Evolutionary conservation across 2,797 vertebrate genomes (phyloP).

Genomic region (Danionella dracula): DNA sequence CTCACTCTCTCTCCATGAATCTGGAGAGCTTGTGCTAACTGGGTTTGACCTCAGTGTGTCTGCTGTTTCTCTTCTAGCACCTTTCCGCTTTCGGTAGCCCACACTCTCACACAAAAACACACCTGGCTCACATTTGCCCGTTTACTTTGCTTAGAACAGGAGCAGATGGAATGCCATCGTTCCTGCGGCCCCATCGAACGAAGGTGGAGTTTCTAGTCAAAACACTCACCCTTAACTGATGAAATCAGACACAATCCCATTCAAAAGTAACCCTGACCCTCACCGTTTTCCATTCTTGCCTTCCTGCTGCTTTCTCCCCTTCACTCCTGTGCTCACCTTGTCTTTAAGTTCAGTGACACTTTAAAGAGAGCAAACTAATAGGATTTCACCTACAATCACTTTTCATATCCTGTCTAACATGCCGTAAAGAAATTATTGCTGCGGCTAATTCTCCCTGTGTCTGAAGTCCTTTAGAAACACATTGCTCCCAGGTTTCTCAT

Average conservation of each 20-base stretch:
- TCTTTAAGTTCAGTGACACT: constrained; percentile 23
- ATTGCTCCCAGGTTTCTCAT: constrained; percentile 25
- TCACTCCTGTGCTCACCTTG: not conserved
- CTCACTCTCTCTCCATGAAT: too few species aligned
- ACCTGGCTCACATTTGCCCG: constrained; percentile 41
- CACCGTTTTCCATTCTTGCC: not conserved
- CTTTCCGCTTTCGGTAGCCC: constrained; percentile 36
- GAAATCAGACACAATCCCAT: constrained; percentile 37
- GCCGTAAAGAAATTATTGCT: constrained; percentile 34
- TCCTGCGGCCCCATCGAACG: constrained; percentile 28
- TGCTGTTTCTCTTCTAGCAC: constrained; percentile 43
- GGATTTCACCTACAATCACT: constrained; percentile 41
- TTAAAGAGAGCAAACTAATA: constrained; percentile 39
- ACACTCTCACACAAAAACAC: constrained; percentile 20
- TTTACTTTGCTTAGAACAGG: constrained; percentile 33
- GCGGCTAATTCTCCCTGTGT: constrained; percentile 8
- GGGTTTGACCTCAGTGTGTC: constrained; percentile 5
- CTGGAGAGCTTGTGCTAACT: too few species aligned
- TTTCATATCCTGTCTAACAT: constrained; percentile 48
- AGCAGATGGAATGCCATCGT: constrained; percentile 42
- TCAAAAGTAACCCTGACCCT: constrained; percentile 15
- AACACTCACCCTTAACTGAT: constrained; percentile 35
- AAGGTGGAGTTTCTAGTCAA: constrained; percentile 31
- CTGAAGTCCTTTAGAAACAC: constrained; percentile 36
- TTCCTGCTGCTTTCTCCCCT: not conserved